Conservation (phyloP, 2,113 vertebrate genomes). For the Cygnus atratus region DNA sequence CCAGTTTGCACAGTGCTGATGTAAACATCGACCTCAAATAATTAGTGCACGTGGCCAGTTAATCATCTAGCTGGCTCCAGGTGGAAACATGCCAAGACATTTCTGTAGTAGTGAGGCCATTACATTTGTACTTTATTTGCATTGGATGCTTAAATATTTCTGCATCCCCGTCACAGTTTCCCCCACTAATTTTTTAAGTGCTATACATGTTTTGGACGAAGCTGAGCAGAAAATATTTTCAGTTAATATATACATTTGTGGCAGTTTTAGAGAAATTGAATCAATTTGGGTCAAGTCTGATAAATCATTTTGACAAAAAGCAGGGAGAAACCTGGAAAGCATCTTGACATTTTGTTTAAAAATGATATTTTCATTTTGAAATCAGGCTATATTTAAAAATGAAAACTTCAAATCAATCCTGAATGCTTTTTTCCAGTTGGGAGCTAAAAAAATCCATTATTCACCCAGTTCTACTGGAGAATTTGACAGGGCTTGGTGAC, state of each 20-base stretch:
- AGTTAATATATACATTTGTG: neutral
- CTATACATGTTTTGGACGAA: neutral
- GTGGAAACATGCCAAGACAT: neutral
- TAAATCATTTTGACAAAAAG: neutral
- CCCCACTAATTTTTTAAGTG: neutral
- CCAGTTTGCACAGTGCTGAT: neutral
- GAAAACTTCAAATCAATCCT: neutral
- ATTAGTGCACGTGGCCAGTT: conserved; percentile 11
- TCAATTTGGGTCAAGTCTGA: neutral
- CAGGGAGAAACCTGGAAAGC: neutral
- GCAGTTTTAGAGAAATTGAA: conserved; percentile 15
- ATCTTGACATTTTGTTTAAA: neutral
- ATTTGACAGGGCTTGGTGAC: neutral
- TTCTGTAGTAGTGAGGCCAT: conserved; percentile 21
- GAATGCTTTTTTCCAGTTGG: neutral
- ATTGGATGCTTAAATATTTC: conserved; percentile 50
- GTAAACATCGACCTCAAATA: neutral
- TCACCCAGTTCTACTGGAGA: neutral
- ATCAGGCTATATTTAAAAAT: neutral
- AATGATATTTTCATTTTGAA: neutral
- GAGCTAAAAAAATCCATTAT: neutral
- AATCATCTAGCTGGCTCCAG: neutral
- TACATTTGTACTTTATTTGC: conserved; percentile 28
- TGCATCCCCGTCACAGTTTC: conserved; percentile 19
- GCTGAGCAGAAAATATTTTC: neutral